A percentile compares a stretch with the other conserved stretches of the same genome.
Evolutionary conservation across 2,797 vertebrate genomes (phyloP).

Genomic region (Typhlichthys eigenmanni): DNA sequence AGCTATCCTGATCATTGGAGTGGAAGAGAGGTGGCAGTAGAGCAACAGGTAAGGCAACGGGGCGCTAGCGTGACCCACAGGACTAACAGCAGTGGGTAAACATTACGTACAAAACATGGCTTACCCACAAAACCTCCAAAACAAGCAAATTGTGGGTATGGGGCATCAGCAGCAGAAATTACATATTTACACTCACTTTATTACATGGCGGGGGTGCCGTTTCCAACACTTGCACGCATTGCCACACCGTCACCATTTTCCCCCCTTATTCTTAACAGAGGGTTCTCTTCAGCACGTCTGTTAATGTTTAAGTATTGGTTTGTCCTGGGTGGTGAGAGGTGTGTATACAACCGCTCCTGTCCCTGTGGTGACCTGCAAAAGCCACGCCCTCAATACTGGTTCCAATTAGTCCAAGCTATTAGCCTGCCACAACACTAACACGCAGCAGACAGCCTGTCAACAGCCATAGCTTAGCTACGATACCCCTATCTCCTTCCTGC

Average conservation of each 20-base stretch:
- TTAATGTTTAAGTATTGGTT: conserved; percentile 7
- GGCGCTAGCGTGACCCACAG: no score
- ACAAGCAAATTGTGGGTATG: no score
- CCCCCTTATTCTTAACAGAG: background rate
- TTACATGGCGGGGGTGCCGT: no score
- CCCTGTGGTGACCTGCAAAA: conserved; percentile 30
- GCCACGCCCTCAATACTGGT: conserved; percentile 24
- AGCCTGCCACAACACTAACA: conserved; percentile 29
- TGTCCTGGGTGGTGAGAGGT: background rate
- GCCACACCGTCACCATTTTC: background rate
- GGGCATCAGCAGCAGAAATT: no score
- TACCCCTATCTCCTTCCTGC: conserved; percentile 1
- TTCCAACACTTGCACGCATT: background rate
- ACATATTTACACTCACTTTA: no score
- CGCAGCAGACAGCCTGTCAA: conserved; percentile 35
- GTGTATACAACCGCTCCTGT: conserved; percentile 2
- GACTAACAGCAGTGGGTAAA: no score
- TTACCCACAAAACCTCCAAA: no score
- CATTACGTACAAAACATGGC: no score
- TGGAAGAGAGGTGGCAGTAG: background rate
- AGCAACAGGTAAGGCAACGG: background rate
- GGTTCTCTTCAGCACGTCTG: background rate
- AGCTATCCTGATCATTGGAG: background rate
- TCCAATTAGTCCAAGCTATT: conserved; percentile 52
- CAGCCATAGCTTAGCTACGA: conserved; percentile 3